A percentile compares a stretch with the other conserved stretches of the same genome.
These are phyloP conservation scores for Hypolimnas misippus DNA, from an alignment of 2,888 invertebrate species.

Conservation along the genomic window DNA sequence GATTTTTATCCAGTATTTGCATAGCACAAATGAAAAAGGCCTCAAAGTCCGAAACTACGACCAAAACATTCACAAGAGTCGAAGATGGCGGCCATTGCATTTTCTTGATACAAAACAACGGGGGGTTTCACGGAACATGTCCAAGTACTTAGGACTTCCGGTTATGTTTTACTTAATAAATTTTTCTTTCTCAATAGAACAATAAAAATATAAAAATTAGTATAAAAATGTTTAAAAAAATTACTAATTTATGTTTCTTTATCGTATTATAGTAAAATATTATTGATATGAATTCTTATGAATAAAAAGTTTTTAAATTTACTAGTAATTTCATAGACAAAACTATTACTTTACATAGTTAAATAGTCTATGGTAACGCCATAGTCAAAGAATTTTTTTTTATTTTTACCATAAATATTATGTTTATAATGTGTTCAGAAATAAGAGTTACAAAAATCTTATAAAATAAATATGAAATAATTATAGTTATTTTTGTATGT, in stretches of 20 bases:
- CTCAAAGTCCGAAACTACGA: slow-evolving; percentile 81
- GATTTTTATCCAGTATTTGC: slow-evolving; percentile 74
- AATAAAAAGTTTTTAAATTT: slow-evolving; percentile 6
- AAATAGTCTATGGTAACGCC: slow-evolving; percentile 21
- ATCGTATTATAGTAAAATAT: neutral
- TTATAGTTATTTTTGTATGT: neutral
- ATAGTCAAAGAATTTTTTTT: slow-evolving; percentile 28
- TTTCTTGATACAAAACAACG: slow-evolving; percentile 90
- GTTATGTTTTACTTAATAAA: slow-evolving; percentile 49
- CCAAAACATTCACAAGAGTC: slow-evolving; percentile 92
- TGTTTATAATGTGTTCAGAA: slow-evolving; percentile 21
- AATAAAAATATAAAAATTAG: neutral
- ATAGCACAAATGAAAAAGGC: slow-evolving; percentile 75
- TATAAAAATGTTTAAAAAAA: too few relatives aligned
- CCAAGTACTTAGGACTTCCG: slow-evolving; percentile 69
- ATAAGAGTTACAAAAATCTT: neutral
- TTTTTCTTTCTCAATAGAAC: neutral
- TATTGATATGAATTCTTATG: neutral
- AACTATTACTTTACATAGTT: neutral
- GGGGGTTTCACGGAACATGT: slow-evolving; percentile 80
- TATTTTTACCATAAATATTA: slow-evolving; percentile 17
- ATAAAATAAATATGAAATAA: neutral
- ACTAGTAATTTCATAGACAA: slow-evolving; percentile 15
- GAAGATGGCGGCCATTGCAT: slow-evolving; percentile 94
- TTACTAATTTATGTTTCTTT: too few relatives aligned